These are phyloP conservation scores for Vultur gryphus DNA, from an alignment of 2,797 vertebrate genomes.

Conservation along the genomic window DNA sequence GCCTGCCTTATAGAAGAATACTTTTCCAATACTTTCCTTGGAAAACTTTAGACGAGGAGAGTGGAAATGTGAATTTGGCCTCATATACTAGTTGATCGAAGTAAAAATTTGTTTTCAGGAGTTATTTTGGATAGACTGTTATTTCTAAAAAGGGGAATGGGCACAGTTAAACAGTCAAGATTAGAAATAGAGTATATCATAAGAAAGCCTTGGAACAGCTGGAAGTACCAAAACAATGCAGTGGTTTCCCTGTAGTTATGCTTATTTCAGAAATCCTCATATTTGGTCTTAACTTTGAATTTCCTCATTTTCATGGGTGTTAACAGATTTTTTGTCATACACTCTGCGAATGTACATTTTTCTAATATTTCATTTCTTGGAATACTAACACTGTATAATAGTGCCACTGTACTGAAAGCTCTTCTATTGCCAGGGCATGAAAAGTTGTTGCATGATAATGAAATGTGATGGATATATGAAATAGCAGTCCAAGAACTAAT, in stretches of 20 bases:
- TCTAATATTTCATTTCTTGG: neutral
- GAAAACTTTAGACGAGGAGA: neutral
- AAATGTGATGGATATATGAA: neutral
- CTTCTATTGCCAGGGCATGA: neutral
- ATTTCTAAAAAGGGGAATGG: neutral
- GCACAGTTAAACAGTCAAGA: neutral
- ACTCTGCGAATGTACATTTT: neutral
- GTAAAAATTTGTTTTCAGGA: neutral
- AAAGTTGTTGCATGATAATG: neutral
- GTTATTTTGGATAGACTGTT: neutral
- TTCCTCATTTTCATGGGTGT: neutral
- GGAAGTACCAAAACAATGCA: neutral
- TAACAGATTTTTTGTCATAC: neutral
- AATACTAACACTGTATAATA: neutral
- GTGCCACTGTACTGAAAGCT: neutral
- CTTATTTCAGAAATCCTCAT: neutral
- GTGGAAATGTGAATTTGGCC: neutral
- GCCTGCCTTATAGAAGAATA: neutral
- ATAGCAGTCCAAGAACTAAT: neutral
- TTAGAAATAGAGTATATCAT: neutral
- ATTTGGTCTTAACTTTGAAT: neutral
- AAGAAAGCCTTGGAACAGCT: neutral
- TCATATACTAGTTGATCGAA: neutral
- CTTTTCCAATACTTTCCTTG: neutral
- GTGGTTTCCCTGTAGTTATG: neutral